Conservation (phyloP, 2,113 vertebrate genomes). For the Prunella himalayana region DNA sequence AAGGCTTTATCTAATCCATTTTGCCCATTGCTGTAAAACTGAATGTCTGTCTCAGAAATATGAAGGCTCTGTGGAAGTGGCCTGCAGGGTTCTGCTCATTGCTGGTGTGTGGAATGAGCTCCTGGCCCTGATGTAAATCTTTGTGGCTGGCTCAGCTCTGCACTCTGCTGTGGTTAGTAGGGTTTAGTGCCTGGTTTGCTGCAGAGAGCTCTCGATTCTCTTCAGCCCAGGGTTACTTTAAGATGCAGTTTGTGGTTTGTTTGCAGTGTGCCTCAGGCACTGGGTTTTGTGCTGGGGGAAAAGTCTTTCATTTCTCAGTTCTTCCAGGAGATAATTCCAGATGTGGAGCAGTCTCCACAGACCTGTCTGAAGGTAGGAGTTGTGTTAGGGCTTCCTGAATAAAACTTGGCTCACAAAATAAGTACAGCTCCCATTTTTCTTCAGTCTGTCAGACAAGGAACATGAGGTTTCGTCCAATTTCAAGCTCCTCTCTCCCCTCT, state of each 20-base stretch:
- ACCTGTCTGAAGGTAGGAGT: background rate
- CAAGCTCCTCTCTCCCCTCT: background rate
- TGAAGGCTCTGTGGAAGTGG: background rate
- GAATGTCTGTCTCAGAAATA: background rate
- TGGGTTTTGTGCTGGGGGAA: background rate
- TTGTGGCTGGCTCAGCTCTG: background rate
- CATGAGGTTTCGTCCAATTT: background rate
- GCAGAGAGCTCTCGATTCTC: background rate
- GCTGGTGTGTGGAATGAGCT: background rate
- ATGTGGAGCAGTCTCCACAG: background rate
- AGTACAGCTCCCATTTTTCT: background rate
- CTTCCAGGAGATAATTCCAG: background rate
- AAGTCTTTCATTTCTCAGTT: background rate
- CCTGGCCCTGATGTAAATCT: background rate
- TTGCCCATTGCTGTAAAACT: background rate
- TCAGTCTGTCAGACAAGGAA: background rate
- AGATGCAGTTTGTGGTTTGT: background rate
- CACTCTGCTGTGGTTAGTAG: background rate
- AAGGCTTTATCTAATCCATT: background rate
- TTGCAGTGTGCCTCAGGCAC: fast-evolving
- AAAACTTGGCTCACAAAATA: background rate
- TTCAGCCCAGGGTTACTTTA: background rate
- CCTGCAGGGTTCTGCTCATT: background rate
- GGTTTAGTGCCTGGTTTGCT: background rate
- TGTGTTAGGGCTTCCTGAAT: background rate